Conservation (phyloP, 2,797 vertebrate species). For the Mycteria americana region DNA sequence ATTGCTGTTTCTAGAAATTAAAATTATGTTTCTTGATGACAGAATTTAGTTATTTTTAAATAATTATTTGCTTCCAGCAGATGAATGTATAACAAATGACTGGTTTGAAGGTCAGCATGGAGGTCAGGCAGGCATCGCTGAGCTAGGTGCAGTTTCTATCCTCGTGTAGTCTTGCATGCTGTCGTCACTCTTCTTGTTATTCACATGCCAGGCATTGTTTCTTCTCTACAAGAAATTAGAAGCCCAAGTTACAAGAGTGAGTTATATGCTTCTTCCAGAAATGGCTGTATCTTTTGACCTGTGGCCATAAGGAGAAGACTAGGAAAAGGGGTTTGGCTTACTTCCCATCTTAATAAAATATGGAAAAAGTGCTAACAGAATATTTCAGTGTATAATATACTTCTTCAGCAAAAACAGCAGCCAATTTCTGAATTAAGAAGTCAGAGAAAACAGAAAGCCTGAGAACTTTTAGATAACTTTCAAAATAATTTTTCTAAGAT, state of each 20-base stretch:
- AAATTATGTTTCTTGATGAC: not conserved
- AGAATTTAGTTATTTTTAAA: not conserved
- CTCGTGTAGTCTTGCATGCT: not conserved
- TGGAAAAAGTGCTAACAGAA: not conserved
- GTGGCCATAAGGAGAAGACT: not conserved
- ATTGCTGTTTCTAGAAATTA: not conserved
- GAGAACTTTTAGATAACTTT: not conserved
- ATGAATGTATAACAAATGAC: not conserved
- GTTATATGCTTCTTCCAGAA: not conserved
- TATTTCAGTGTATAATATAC: not conserved
- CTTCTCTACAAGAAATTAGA: not conserved
- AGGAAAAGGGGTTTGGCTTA: not conserved
- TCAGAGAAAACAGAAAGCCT: not conserved
- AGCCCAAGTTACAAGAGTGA: not conserved
- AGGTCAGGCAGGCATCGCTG: not conserved
- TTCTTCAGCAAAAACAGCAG: not conserved
- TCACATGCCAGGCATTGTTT: not conserved
- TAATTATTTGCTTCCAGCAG: not conserved
- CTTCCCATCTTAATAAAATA: not conserved
- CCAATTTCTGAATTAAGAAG: not conserved
- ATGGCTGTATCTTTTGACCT: not conserved
- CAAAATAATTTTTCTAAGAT: not conserved
- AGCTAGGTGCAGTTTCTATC: not conserved
- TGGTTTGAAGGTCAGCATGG: not conserved
- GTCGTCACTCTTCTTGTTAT: not conserved